Evolutionary conservation across 2,113 vertebrate genomes (phyloP).

Genomic region (Cavia aperea): DNA sequence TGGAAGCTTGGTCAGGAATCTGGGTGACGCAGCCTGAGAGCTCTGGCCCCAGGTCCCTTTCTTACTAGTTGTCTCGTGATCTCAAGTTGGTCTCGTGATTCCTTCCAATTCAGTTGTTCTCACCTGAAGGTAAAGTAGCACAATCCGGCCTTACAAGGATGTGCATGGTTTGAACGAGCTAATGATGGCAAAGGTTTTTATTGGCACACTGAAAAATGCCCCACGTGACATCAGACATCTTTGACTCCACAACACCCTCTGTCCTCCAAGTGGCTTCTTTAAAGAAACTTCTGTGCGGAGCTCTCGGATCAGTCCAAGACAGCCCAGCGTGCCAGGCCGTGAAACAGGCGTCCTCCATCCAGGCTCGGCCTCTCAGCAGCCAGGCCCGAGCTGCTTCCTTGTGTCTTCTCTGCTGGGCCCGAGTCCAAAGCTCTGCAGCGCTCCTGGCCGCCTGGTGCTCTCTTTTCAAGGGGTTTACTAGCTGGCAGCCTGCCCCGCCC

Average conservation of each 20-base stretch:
- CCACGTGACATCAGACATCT: fast-evolving
- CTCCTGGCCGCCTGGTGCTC: neutral
- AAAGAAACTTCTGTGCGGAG: neutral
- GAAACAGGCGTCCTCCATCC: neutral
- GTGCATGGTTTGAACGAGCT: neutral
- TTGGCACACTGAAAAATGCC: neutral
- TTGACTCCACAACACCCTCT: neutral
- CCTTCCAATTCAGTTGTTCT: neutral
- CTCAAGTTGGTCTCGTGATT: neutral
- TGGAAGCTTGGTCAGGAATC: neutral
- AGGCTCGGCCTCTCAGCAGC: neutral
- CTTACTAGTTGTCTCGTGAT: neutral
- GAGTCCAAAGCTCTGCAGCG: fast-evolving
- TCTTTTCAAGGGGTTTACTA: fast-evolving
- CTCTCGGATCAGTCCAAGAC: neutral
- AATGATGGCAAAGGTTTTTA: neutral
- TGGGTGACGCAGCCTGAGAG: fast-evolving
- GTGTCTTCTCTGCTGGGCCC: neutral
- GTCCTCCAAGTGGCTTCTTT: neutral
- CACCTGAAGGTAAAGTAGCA: neutral
- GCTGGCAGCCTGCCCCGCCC: neutral
- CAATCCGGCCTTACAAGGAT: neutral
- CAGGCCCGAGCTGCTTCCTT: no score
- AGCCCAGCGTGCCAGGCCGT: neutral
- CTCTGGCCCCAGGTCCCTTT: neutral